A percentile compares a stretch with the other conserved stretches of the same genome.
phyloP scores from a whole-genome alignment of 64 coral and sea anemone species.

The Acropora tenuis region DNA sequence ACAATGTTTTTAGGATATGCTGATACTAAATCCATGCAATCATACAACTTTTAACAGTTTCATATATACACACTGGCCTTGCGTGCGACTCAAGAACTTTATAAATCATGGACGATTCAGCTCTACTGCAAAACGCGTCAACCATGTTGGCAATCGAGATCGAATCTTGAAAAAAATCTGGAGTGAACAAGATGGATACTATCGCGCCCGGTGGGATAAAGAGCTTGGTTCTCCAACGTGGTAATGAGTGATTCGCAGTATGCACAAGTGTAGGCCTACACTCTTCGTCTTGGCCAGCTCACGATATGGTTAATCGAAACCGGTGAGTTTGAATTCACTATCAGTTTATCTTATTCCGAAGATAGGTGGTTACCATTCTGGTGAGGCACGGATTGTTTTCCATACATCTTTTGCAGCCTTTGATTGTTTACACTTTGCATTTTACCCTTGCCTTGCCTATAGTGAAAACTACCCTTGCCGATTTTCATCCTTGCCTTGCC shows the following conservation, averaged over 20 bases:
- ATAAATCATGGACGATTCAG: constrained; percentile 1
- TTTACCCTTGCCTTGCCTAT: too few species aligned
- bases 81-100: constrained; percentile 47
- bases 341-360: too few species aligned
- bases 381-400: too few species aligned
- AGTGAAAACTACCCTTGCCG: too few species aligned
- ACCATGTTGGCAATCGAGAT: background rate
- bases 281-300: constrained; percentile 44
- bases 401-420: too few species aligned
- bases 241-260: constrained; percentile 77
- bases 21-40: constrained; percentile 36
- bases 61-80: constrained; percentile 55
- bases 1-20: constrained; percentile 54
- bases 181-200: constrained; percentile 63
- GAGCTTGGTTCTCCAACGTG: constrained; percentile 53
- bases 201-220: constrained; percentile 77
- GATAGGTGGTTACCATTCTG: too few species aligned
- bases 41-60: constrained; percentile 77
- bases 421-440: too few species aligned
- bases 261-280: constrained; percentile 79
- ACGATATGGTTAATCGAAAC: constrained; percentile 19
- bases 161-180: constrained; percentile 61
- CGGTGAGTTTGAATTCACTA: background rate
- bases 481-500: too few species aligned
- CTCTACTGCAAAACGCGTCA: background rate